phyloP scores from a whole-genome alignment of 2,888 invertebrate species.

The Dryocosmus kuriphilus region DNA sequence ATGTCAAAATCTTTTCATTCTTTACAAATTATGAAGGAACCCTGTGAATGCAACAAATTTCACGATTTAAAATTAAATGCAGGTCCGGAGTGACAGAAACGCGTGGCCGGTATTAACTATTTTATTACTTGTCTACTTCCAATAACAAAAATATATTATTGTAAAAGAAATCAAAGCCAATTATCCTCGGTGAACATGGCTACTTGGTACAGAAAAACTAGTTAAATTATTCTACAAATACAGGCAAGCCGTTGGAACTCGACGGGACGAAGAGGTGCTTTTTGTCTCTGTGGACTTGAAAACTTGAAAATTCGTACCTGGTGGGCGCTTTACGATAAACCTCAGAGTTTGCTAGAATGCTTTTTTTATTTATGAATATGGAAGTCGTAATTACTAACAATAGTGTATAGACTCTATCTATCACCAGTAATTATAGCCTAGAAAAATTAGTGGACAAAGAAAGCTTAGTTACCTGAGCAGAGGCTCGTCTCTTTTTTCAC shows the following conservation, averaged over 20 bases:
- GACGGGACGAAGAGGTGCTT: conserved; percentile 20
- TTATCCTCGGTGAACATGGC: conserved; percentile 47
- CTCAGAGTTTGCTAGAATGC: conserved; percentile 24
- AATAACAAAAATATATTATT: conserved; percentile 72
- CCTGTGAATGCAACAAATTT: neutral
- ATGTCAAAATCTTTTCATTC: no score
- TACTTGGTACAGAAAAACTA: conserved; percentile 30
- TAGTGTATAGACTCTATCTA: conserved; percentile 18
- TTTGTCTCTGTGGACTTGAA: conserved; percentile 19
- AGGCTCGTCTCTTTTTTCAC: neutral
- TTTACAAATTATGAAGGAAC: no score
- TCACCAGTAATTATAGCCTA: conserved; percentile 13
- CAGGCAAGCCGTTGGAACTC: conserved; percentile 12
- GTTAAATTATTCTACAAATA: conserved; percentile 29
- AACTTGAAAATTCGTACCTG: conserved; percentile 19
- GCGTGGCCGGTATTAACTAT: conserved; percentile 53
- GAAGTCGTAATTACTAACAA: conserved; percentile 38
- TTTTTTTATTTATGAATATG: conserved; percentile 39
- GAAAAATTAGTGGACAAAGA: conserved; percentile 1
- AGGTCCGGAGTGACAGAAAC: conserved; percentile 18
- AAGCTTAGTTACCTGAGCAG: neutral
- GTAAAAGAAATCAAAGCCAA: conserved; percentile 68
- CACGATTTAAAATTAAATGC: neutral
- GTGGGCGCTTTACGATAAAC: conserved; percentile 30
- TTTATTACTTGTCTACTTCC: conserved; percentile 68